A percentile compares a stretch with the other conserved stretches of the same genome.
These are phyloP conservation scores for Channa maculata DNA, from an alignment of 2,113 vertebrate species.

Conservation along the genomic window DNA sequence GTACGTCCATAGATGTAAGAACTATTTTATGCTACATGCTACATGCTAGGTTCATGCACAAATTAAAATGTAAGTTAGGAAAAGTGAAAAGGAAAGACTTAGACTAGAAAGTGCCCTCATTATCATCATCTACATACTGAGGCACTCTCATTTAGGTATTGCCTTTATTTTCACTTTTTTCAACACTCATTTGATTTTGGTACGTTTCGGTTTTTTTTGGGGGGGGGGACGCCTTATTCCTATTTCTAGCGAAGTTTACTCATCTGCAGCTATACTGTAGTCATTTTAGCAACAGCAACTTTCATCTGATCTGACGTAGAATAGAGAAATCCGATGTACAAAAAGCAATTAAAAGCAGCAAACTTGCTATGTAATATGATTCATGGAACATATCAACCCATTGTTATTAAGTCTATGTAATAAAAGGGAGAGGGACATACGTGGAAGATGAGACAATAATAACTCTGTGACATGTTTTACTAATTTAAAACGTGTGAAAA, in stretches of 20 bases:
- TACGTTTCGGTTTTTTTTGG: conserved; percentile 32
- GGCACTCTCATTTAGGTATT: not conserved
- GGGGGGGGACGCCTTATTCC: conserved; percentile 64
- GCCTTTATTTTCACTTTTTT: conserved; percentile 37
- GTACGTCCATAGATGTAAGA: conserved; percentile 45
- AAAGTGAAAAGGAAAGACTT: conserved; percentile 11
- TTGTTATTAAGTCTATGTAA: conserved; percentile 60
- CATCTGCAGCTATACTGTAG: conserved; percentile 66
- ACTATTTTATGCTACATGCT: conserved; percentile 26
- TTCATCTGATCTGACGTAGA: conserved; percentile 56
- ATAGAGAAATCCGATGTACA: conserved; percentile 60
- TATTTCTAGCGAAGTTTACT: conserved; percentile 58
- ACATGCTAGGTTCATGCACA: conserved; percentile 48
- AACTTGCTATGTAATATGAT: conserved; percentile 65
- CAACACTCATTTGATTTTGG: conserved; percentile 33
- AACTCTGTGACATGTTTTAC: conserved; percentile 31
- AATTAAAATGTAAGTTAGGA: conserved; percentile 24
- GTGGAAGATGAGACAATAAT: conserved; percentile 36
- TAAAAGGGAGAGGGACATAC: conserved; percentile 30
- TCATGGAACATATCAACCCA: conserved; percentile 58
- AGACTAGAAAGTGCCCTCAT: conserved; percentile 4
- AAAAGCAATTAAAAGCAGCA: conserved; percentile 74
- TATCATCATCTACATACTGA: not conserved
- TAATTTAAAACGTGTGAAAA: conserved; percentile 29
- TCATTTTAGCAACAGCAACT: conserved; percentile 57